A percentile compares a stretch with the other conserved stretches of the same genome.
Evolutionary conservation across 2,797 vertebrate species (phyloP).

Genomic region (Danio albolineatus): DNA sequence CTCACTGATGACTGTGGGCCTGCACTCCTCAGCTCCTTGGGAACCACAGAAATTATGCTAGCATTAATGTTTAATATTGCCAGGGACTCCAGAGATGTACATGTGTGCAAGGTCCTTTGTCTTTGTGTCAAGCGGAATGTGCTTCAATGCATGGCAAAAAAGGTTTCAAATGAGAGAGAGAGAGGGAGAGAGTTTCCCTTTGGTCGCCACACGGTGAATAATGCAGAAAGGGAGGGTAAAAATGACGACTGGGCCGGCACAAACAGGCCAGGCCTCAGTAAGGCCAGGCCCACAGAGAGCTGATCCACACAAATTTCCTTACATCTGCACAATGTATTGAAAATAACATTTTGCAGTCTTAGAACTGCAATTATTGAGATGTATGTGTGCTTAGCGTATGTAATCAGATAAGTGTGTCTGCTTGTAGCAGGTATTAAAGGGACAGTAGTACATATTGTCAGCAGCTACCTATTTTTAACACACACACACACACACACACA

Average conservation of each 20-base stretch:
- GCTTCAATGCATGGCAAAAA: conserved; percentile 72
- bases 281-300: conserved; percentile 31
- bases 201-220: conserved; percentile 43
- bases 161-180: conserved; percentile 44
- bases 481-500: no score
- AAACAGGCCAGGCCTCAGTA: conserved; percentile 53
- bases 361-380: conserved; percentile 9
- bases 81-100: conserved; percentile 73
- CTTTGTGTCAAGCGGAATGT: conserved; percentile 79
- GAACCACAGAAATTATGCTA: conserved; percentile 78
- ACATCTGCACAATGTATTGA: conserved; percentile 27
- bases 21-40: conserved; percentile 63
- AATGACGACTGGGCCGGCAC: conserved; percentile 51
- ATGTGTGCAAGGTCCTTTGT: conserved; percentile 79
- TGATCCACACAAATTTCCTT: conserved; percentile 30
- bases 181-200: conserved; percentile 30
- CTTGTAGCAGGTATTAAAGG: background rate
- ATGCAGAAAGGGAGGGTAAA: conserved; percentile 48
- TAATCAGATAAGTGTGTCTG: background rate
- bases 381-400: conserved; percentile 8
- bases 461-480: no score
- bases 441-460: background rate
- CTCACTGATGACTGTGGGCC: conserved; percentile 74
- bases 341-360: conserved; percentile 26
- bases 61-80: conserved; percentile 85